These are phyloP conservation scores for Cacatua alba DNA, from an alignment of 2,113 vertebrate species.

Conservation along the genomic window DNA sequence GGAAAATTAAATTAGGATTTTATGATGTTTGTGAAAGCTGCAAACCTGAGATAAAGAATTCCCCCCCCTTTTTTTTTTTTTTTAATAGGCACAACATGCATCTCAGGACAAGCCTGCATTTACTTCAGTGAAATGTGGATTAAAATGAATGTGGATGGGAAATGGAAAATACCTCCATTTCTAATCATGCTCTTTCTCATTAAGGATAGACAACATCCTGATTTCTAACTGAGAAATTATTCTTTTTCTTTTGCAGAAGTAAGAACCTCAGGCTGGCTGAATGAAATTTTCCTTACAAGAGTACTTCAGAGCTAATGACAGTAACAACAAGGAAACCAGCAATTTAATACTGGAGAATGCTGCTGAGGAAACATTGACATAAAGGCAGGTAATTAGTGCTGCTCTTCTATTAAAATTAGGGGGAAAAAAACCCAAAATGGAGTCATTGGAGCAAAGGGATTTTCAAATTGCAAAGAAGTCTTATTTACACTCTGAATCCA, in stretches of 20 bases:
- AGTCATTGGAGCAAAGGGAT: constrained; percentile 4
- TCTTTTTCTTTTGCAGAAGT: constrained; percentile 56
- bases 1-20: constrained; percentile 44
- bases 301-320: constrained; percentile 46
- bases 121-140: background rate
- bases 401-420: constrained; percentile 47
- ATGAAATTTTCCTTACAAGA: constrained; percentile 38
- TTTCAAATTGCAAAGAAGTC: constrained; percentile 34
- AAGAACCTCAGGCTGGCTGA: constrained; percentile 38
- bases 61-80: background rate
- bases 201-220: constrained; percentile 15
- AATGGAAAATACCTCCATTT: constrained; percentile 27
- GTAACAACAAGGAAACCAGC: constrained; percentile 15
- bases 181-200: constrained; percentile 3
- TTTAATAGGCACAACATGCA: background rate
- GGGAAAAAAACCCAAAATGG: background rate
- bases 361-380: constrained; percentile 21
- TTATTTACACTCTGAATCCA: constrained; percentile 40
- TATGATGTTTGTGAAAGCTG: constrained; percentile 52
- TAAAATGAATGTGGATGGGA: background rate
- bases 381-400: constrained; percentile 63
- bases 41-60: constrained; percentile 52
- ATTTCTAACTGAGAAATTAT: constrained; percentile 59
- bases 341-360: constrained; percentile 10
- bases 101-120: background rate